Base-by-base conservation (phyloP, 64 coral and sea anemone species). In the Montipora foliosa region DNA sequence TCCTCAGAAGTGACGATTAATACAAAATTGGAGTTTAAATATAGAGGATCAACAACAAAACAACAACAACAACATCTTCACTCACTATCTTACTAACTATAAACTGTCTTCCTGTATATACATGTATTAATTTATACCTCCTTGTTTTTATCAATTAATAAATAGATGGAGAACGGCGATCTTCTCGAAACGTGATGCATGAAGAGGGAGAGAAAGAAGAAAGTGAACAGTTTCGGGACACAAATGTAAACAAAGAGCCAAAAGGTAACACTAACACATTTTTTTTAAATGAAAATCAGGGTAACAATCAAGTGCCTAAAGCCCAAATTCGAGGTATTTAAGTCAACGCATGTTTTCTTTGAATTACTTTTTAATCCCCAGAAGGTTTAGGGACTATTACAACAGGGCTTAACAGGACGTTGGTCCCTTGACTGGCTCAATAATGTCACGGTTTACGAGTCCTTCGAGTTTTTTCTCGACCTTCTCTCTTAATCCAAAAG, bases 371-470 rank as follows among this genome's bases (percentile, higher is more conserved):
- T 37, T 37, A 37, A 37, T 64, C 60, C 14, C 60, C 60, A 14
- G 60, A 4, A 12, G 11, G 60, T 19, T 59, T 90, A 2, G 75
- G 88, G 37, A 90, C 76, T 16, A 80, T 25, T 0, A 80, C 88
- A 3, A 79, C 76, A 7, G 59, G 76, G 44, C 29, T 37, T 37
- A 1, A 37, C 79, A 47, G 76, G 88, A 13, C 37, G 29, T 69
- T 68, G 60, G 76, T 2, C 88, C 76, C 58, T 55, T 6, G 10
- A 90, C 88, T 51, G 21, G 88, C 11, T 90, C 88, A 79, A 90
- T 90, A 10, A 79, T 68, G 45, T 80, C 88, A 90, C 1, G n/a
- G 10, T 68, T 69, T 5, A 82, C 79, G 62, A 82, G 79, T 82
- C 46, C 20, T 44, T 50, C 44, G 5, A 82, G 79, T 45, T 82